Percentiles rank a stretch among this genome's conserved stretches.
phyloP scores from a whole-genome alignment of 2,888 invertebrate genomes.

The Melolontha melolontha region DNA sequence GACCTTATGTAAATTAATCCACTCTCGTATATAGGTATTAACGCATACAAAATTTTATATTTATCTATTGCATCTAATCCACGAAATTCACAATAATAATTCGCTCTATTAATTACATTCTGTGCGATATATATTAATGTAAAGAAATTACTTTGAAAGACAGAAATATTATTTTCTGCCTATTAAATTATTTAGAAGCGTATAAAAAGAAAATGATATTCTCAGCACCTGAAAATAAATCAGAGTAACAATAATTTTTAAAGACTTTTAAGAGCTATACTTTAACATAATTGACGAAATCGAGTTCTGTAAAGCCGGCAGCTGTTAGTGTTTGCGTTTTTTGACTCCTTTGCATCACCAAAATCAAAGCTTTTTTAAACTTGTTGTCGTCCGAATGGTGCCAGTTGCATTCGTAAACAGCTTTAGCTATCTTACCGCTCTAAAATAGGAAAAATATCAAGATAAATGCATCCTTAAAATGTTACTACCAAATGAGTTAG shows the following conservation, averaged over 20 bases:
- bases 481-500: too few relatives aligned
- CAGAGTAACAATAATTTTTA: neutral
- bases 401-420: constrained; percentile 39
- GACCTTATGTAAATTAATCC: too few relatives aligned
- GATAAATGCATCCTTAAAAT: too few relatives aligned
- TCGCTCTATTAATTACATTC: too few relatives aligned
- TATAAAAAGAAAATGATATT: constrained; percentile 48
- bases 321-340: constrained; percentile 33
- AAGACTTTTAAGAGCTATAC: constrained; percentile 1
- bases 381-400: constrained; percentile 23
- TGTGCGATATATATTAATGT: too few relatives aligned
- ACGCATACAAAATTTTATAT: too few relatives aligned
- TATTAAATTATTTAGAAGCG: constrained; percentile 40
- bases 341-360: constrained; percentile 39
- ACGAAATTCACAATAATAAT: too few relatives aligned
- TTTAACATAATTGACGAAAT: constrained; percentile 30
- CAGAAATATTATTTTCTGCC: too few relatives aligned
- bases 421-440: constrained; percentile 31
- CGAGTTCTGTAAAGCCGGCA: constrained; percentile 22
- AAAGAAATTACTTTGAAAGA: too few relatives aligned
- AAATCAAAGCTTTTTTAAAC: constrained; percentile 24
- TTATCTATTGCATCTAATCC: too few relatives aligned
- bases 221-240: constrained; percentile 45
- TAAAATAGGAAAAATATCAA: neutral
- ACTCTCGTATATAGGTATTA: too few relatives aligned